A percentile compares a stretch with the other conserved stretches of the same genome.
phyloP scores from a whole-genome alignment of 2,113 vertebrate species.

The Ptilonorhynchus violaceus region DNA sequence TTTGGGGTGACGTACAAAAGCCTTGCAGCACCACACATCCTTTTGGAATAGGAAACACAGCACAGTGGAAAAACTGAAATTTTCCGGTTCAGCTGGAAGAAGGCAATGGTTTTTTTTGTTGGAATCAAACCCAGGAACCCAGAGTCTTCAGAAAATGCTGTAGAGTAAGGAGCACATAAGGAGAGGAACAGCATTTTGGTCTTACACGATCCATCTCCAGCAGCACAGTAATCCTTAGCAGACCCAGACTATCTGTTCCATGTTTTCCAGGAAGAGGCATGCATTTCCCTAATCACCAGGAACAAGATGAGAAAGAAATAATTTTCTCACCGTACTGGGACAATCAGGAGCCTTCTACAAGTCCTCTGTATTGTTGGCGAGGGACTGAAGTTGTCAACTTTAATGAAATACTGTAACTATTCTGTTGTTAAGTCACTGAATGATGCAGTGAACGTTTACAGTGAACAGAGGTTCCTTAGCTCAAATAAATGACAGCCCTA shows the following conservation, averaged over 20 bases:
- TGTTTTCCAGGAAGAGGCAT: background rate
- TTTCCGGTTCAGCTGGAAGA: background rate
- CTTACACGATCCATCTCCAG: background rate
- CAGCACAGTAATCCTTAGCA: background rate
- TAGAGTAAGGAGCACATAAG: background rate
- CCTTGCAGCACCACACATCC: background rate
- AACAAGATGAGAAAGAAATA: background rate
- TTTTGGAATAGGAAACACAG: background rate
- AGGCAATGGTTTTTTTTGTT: background rate
- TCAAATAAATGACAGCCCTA: background rate
- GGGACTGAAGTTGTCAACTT: background rate
- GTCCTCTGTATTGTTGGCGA: background rate
- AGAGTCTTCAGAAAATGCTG: background rate
- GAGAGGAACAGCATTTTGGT: background rate
- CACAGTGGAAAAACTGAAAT: background rate
- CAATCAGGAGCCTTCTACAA: background rate
- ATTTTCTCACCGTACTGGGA: background rate
- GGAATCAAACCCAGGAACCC: background rate
- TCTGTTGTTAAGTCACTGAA: background rate
- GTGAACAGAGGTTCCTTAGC: background rate
- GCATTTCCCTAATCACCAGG: background rate
- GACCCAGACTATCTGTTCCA: background rate
- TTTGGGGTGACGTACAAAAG: background rate
- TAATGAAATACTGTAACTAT: background rate
- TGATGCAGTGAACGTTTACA: fast-evolving